Evolutionary conservation across 2,888 invertebrate genomes (phyloP).

Genomic region (Napeogenes sylphis): DNA sequence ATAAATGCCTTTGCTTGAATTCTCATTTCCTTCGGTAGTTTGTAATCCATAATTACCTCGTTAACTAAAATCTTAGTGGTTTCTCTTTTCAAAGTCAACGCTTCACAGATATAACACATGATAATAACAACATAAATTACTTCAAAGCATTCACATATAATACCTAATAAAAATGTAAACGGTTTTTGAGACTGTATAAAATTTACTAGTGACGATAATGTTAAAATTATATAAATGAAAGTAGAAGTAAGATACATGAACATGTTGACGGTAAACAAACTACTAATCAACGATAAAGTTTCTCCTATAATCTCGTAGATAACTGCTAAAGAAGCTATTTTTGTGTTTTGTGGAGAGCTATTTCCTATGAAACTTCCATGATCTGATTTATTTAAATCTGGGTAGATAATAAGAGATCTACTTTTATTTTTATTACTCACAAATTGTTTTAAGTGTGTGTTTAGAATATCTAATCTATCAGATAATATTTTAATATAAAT

Average conservation of each 20-base stretch:
- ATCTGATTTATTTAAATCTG: neutral
- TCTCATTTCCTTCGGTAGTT: slow-evolving; percentile 48
- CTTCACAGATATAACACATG: slow-evolving; percentile 49
- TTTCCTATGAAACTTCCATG: slow-evolving; percentile 5
- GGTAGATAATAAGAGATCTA: slow-evolving; percentile 8
- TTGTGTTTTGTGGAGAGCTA: slow-evolving; percentile 10
- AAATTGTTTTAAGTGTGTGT: slow-evolving; percentile 45
- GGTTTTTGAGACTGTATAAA: slow-evolving; percentile 38
- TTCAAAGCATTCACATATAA: slow-evolving; percentile 42
- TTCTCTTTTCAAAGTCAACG: slow-evolving; percentile 42
- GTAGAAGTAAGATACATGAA: slow-evolving; percentile 39
- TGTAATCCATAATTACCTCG: slow-evolving; percentile 57
- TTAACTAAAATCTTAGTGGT: slow-evolving; percentile 50
- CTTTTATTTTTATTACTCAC: slow-evolving; percentile 38
- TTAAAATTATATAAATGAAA: slow-evolving; percentile 27
- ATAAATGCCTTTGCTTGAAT: slow-evolving; percentile 59
- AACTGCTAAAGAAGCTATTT: slow-evolving; percentile 35
- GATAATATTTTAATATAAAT: slow-evolving; percentile 44
- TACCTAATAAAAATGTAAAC: slow-evolving; percentile 11
- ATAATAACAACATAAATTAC: slow-evolving; percentile 42
- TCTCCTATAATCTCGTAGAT: slow-evolving; percentile 33
- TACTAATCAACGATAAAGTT: slow-evolving; percentile 45
- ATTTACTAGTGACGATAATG: slow-evolving; percentile 37
- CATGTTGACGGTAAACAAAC: slow-evolving; percentile 53
- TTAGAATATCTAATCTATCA: slow-evolving; percentile 43